phyloP scores from a whole-genome alignment of 1,140 invertebrate genomes.

The Antheraea pernyi region DNA sequence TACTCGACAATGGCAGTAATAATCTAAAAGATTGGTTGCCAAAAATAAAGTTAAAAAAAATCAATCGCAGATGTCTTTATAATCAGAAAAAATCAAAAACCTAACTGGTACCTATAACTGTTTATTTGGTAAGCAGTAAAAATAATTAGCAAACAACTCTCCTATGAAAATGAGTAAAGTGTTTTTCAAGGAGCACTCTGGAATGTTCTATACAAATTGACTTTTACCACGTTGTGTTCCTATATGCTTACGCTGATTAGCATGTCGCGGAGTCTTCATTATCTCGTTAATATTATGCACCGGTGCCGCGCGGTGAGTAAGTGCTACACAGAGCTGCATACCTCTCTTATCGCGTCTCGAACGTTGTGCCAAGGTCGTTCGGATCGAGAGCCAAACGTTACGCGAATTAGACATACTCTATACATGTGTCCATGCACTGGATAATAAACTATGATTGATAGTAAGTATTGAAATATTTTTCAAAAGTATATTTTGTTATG shows the following conservation, averaged over 20 bases:
- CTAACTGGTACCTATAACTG: no score
- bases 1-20: no score
- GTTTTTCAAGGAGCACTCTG: not conserved
- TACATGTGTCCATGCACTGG: not conserved
- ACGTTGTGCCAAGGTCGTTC: slow-evolving; percentile 46
- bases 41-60: no score
- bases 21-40: no score
- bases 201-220: slow-evolving; percentile 1
- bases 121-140: no score
- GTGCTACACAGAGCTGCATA: slow-evolving; percentile 35
- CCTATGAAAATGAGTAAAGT: not conserved
- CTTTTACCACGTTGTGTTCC: slow-evolving; percentile 2
- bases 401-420: not conserved
- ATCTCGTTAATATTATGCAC: slow-evolving; percentile 59
- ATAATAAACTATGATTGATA: not conserved
- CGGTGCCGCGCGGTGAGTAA: slow-evolving; percentile 29
- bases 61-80: no score
- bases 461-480: no score
- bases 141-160: not conserved
- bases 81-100: no score
- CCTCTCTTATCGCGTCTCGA: slow-evolving; percentile 54
- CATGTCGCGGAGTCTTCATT: slow-evolving; percentile 28
- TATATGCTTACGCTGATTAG: slow-evolving; percentile 35
- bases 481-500: no score
- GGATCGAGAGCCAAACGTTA: not conserved